Evolutionary conservation across 1,140 invertebrate genomes (phyloP).

Genomic region (Capitella teleta): DNA sequence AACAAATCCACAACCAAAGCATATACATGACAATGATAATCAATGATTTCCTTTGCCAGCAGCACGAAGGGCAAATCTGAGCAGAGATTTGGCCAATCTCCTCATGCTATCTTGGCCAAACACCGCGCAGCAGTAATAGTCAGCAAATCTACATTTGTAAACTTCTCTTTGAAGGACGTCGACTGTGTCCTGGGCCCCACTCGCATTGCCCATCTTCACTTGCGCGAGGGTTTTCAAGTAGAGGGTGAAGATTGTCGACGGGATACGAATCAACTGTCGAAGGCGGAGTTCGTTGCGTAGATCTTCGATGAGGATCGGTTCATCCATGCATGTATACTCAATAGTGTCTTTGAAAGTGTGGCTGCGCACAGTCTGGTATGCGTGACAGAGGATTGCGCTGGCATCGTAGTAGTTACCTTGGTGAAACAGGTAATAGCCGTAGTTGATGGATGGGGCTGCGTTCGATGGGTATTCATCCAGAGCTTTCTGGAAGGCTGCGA

Average conservation of each 20-base stretch:
- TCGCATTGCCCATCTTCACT: not conserved
- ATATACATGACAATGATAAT: no score
- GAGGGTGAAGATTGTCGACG: not conserved
- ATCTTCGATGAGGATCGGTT: conserved; percentile 1
- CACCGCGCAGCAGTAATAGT: no score
- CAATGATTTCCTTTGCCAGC: no score
- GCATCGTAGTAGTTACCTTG: not conserved
- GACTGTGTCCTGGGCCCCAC: not conserved
- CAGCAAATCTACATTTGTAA: no score
- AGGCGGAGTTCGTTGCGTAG: not conserved
- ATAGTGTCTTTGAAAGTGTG: conserved; percentile 7
- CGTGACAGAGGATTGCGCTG: not conserved
- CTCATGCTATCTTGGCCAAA: no score
- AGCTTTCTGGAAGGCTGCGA: conserved; percentile 1
- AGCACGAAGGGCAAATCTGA: no score
- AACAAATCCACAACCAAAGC: no score
- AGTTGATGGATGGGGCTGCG: conserved; percentile 6
- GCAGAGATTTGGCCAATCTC: no score
- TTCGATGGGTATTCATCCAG: conserved; percentile 5
- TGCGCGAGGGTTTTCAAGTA: conserved; percentile 2
- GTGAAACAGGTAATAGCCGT: conserved; percentile 4
- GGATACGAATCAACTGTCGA: conserved; percentile 1
- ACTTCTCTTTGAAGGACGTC: no score
- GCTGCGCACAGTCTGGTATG: not conserved
- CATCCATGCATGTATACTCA: conserved; percentile 4